These are phyloP conservation scores for Corythaixoides concolor DNA, from an alignment of 2,113 vertebrate species.

Conservation along the genomic window DNA sequence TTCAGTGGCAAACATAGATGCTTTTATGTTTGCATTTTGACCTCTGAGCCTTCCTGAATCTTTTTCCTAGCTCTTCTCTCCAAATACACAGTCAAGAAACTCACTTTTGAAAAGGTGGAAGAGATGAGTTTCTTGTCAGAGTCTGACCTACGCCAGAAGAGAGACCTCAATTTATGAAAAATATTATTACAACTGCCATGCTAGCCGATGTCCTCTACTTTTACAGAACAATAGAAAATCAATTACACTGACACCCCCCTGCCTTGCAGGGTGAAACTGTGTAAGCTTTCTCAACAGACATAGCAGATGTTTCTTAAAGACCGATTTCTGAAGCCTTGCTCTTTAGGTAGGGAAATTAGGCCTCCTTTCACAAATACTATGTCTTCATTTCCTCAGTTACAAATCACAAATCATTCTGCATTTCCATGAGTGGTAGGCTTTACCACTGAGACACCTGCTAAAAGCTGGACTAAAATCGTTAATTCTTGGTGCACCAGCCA, in stretches of 20 bases:
- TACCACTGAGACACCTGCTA: neutral
- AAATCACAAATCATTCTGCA: neutral
- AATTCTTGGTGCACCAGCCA: neutral
- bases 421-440: neutral
- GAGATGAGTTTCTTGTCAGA: neutral
- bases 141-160: rapidly evolving
- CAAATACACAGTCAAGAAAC: neutral
- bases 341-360: neutral
- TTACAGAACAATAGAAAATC: constrained; percentile 29
- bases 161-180: neutral
- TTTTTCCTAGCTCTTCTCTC: neutral
- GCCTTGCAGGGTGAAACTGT: neutral
- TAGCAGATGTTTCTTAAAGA: neutral
- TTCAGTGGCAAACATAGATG: neutral
- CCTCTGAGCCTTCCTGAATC: neutral
- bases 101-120: neutral
- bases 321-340: neutral
- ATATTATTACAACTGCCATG: neutral
- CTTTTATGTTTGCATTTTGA: neutral
- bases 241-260: neutral
- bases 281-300: neutral
- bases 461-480: neutral
- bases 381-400: neutral
- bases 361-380: neutral
- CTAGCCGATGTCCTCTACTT: neutral